Evolutionary conservation across 2,113 vertebrate species (phyloP), one percentile per base, ranked within the genome.

Genomic region (Paralichthys olivaceus): DNA sequence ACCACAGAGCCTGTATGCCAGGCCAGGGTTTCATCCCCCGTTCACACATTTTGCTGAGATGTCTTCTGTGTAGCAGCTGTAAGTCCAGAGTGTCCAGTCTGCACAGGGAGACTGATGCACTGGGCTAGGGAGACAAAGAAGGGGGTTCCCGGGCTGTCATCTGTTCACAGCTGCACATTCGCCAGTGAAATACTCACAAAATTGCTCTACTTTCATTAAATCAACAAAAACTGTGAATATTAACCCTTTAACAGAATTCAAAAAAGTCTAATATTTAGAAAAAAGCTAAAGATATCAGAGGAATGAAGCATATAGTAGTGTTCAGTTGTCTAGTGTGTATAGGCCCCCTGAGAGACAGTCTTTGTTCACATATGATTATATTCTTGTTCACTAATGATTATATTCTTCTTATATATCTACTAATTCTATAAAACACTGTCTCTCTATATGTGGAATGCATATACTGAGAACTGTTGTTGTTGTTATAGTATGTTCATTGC

Each of bases 31-130:
- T 69, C 80, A 54, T 90, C 80, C 85, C 72, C 51, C 17, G 40
- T 81, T 85, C 51, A 7, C 57, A 26, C 77, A 56, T 87, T 82
- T 75, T 84, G 84, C 86, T 87, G 81, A 85, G 69, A 77, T 32
- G 76, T 73, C 22, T 67, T 53, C 79, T 81, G 40, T 77, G 54
- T 66, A 61, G 72, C 69, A 75, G 59, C 32, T 69, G 67, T 32
- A 2, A 8, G 75, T 71, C 84, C 79, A 79, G 45, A 12, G 53
- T 43, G 83, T 71, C 80, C 77, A 79, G 54, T 62, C 59, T 53
- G 15, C 66, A 32, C 61, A 72, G 51, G 72, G 13, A 34, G 22
- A 51, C 28, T n/a, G 25, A 60, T 57, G 32, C 43, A 65, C 68
- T 25, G 57, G 15, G 75, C 32, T 56, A 63, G 4, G 22, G 45